phyloP scores from a whole-genome alignment of 2,113 vertebrate genomes.

The Oxyura jamaicensis region DNA sequence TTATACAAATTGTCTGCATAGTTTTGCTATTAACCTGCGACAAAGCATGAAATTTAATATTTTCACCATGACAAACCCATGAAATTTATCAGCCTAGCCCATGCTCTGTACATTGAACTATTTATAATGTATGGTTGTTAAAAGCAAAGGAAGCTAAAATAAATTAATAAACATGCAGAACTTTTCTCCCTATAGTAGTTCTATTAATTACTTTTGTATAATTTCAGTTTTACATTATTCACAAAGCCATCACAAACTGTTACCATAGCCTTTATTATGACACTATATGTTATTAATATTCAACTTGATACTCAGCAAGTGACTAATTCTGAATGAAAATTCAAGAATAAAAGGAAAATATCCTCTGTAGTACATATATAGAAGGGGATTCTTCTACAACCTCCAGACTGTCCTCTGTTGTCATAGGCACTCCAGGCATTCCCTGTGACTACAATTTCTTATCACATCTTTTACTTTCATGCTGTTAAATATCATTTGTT shows the following conservation, averaged over 20 bases:
- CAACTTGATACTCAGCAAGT: not conserved
- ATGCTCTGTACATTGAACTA: not conserved
- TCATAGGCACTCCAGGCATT: not conserved
- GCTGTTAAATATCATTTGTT: not conserved
- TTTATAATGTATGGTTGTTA: not conserved
- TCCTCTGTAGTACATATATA: not conserved
- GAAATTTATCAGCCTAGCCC: constrained; percentile 17
- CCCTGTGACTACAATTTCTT: not conserved
- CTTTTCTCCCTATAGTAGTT: not conserved
- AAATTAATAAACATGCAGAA: constrained; percentile 35
- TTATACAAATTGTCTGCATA: not conserved
- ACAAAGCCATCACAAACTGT: not conserved
- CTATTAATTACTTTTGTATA: constrained; percentile 25
- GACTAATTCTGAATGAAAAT: constrained; percentile 21
- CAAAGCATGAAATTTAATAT: constrained; percentile 32
- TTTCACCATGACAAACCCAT: constrained; percentile 36
- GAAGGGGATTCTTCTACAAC: not conserved
- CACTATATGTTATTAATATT: not conserved
- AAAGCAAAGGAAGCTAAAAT: constrained; percentile 20
- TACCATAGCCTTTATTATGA: not conserved
- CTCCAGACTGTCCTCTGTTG: not conserved
- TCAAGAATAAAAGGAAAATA: constrained; percentile 28
- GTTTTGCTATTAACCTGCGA: constrained; percentile 25
- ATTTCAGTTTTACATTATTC: not conserved
- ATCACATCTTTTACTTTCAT: not conserved